Evolutionary conservation across 2,888 invertebrate species (phyloP).

Genomic region (Lamellibrachia satsuma): DNA sequence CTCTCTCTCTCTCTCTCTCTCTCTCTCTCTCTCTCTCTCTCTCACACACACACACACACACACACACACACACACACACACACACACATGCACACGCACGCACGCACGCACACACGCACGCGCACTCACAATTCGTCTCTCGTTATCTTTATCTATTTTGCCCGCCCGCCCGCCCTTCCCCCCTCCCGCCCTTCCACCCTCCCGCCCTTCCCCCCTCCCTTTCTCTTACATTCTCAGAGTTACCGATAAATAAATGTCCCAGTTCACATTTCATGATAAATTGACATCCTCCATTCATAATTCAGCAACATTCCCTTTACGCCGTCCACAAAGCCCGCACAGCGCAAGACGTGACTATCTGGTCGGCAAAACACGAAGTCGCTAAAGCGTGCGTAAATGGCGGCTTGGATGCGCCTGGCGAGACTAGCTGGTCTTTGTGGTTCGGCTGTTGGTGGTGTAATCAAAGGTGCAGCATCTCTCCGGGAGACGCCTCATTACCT

Average conservation of each 20-base stretch:
- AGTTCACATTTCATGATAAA: background rate
- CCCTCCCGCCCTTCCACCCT: too few species aligned
- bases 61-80: background rate
- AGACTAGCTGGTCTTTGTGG: background rate
- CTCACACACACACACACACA: background rate
- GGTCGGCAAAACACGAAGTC: background rate
- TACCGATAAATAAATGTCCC: background rate
- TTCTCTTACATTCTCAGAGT: background rate
- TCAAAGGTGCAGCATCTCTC: background rate
- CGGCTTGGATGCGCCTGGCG: background rate
- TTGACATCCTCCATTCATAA: background rate
- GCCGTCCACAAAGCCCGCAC: background rate
- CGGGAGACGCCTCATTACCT: background rate
- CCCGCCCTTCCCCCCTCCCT: too few species aligned
- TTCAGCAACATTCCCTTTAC: background rate
- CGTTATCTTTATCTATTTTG: too few species aligned
- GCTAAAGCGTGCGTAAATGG: background rate
- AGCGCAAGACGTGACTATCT: conserved; percentile 3
- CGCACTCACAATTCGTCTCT: background rate
- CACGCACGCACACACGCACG: background rate
- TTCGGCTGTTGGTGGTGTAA: background rate
- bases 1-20: too few species aligned
- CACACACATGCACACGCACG: background rate
- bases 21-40: too few species aligned
- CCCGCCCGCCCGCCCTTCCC: too few species aligned